Conservation (phyloP, 2,113 vertebrate species). For the Hippocampus abdominalis region DNA sequence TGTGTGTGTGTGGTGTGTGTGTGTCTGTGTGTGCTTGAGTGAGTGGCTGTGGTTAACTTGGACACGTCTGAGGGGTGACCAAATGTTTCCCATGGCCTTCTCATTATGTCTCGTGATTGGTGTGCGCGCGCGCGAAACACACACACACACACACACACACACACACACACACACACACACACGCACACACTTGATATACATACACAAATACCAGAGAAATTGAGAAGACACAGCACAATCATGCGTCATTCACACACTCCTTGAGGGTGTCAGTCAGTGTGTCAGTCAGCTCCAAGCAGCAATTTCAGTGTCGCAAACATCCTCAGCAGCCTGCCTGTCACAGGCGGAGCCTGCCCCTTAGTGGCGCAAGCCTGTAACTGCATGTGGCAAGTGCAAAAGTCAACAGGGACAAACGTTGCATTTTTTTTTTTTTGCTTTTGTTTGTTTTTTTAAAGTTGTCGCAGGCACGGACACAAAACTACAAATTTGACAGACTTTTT, state of each 20-base stretch:
- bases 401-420: neutral
- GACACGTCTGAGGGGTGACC: conserved; percentile 41
- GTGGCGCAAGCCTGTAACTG: conserved; percentile 39
- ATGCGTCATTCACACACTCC: neutral
- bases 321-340: conserved; percentile 18
- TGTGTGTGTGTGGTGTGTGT: conserved; percentile 29
- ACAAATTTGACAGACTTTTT: neutral
- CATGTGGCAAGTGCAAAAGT: neutral
- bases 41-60: conserved; percentile 48
- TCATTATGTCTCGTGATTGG: conserved; percentile 54
- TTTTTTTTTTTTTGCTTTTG: neutral
- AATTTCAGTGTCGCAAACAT: neutral
- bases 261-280: conserved; percentile 34
- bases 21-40: conserved; percentile 26
- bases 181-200: too few species aligned
- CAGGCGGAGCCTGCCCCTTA: conserved; percentile 72
- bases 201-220: too few species aligned
- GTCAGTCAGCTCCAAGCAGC: conserved; percentile 35
- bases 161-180: neutral
- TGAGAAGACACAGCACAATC: neutral
- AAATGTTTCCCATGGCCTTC: conserved; percentile 15
- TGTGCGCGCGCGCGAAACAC: conserved; percentile 47
- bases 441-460: neutral
- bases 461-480: neutral
- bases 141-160: conserved; percentile 15